Percentiles rank a stretch among this genome's conserved stretches.
phyloP scores from a whole-genome alignment of 2,888 invertebrate genomes.

The Ligdia adustata region DNA sequence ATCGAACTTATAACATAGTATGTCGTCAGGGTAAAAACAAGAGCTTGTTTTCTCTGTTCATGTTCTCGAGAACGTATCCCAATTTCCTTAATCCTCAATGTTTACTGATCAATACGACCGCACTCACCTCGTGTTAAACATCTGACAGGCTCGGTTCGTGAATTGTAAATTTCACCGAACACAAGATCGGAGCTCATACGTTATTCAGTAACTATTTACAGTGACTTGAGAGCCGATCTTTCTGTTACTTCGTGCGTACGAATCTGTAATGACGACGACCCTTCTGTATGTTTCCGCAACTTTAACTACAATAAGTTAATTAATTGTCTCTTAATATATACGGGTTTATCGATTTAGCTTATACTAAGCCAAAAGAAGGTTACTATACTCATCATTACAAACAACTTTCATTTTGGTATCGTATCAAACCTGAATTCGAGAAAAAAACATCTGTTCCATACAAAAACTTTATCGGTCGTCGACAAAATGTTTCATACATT shows the following conservation, averaged over 20 bases:
- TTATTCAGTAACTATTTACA: slow-evolving; percentile 64
- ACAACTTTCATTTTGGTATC: slow-evolving; percentile 46
- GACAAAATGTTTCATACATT: no score
- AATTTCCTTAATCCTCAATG: slow-evolving; percentile 20
- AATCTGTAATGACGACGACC: slow-evolving; percentile 38
- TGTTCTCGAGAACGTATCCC: neutral
- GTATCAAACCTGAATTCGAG: no score
- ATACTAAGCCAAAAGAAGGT: neutral
- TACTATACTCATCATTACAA: no score
- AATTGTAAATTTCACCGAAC: slow-evolving; percentile 53
- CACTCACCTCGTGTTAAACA: slow-evolving; percentile 35
- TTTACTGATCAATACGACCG: slow-evolving; percentile 32
- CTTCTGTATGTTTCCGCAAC: slow-evolving; percentile 2
- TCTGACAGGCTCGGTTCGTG: slow-evolving; percentile 41
- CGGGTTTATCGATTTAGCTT: neutral
- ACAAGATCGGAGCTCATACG: slow-evolving; percentile 54
- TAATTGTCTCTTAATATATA: neutral
- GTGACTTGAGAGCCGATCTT: slow-evolving; percentile 49
- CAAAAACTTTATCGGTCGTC: no score
- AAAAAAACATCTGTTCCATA: no score
- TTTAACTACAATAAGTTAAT: neutral
- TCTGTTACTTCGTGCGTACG: slow-evolving; percentile 35
- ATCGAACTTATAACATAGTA: no score
- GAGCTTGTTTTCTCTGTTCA: no score
- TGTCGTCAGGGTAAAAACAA: no score